Percentiles rank a stretch among this genome's conserved stretches.
These are phyloP conservation scores for Catharus minimus DNA, from an alignment of 2,113 vertebrate genomes.

Conservation along the genomic window DNA sequence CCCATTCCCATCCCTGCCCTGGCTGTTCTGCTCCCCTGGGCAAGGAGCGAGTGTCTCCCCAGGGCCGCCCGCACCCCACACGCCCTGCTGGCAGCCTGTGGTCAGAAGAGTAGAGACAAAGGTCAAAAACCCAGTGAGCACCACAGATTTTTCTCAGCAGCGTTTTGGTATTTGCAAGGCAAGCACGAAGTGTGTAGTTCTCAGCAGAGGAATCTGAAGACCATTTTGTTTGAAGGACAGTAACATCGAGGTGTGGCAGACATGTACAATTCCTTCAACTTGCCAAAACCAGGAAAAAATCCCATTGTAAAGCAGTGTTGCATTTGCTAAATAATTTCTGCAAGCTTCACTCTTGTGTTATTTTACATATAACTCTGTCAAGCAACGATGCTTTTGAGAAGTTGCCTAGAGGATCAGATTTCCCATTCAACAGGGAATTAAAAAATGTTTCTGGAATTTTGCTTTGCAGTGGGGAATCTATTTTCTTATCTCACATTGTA, in stretches of 20 bases:
- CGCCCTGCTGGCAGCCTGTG: not conserved
- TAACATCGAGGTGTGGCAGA: not conserved
- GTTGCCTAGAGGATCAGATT: constrained; percentile 59
- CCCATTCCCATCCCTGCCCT: constrained; percentile 25
- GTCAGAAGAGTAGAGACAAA: not conserved
- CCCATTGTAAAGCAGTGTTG: constrained; percentile 5
- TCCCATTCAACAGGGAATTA: constrained; percentile 56
- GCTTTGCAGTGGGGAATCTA: constrained; percentile 62
- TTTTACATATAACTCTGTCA: constrained; percentile 45
- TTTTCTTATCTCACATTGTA: constrained; percentile 67
- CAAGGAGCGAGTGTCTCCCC: not conserved
- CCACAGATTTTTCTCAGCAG: not conserved
- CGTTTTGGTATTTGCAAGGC: not conserved
- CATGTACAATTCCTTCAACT: not conserved
- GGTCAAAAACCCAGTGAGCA: not conserved
- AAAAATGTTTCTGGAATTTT: constrained; percentile 67
- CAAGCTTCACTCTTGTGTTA: constrained; percentile 27
- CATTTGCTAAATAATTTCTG: constrained; percentile 38
- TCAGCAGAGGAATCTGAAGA: not conserved
- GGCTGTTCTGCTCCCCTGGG: not conserved
- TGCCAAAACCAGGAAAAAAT: not conserved
- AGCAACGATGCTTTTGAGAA: constrained; percentile 5
- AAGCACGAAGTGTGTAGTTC: not conserved
- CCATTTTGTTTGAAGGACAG: not conserved
- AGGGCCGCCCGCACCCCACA: not conserved